A percentile compares a stretch with the other conserved stretches of the same genome.
These are phyloP conservation scores for Miniopterus natalensis DNA, from an alignment of 2,113 vertebrate genomes.

Conservation along the genomic window DNA sequence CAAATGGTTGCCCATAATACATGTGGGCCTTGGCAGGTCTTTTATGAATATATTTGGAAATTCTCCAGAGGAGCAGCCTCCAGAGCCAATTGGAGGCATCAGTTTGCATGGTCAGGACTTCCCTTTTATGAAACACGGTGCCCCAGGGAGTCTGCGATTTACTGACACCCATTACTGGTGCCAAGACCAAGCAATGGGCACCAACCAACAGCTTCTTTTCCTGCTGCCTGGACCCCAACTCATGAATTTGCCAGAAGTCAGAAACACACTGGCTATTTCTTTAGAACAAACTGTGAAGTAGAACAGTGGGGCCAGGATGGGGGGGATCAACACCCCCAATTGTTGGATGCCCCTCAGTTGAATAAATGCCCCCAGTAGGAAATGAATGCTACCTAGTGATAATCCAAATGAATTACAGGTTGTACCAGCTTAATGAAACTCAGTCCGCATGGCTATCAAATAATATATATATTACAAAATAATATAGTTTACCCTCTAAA, in stretches of 20 bases:
- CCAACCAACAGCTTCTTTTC: constrained; percentile 44
- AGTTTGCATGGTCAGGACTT: constrained; percentile 46
- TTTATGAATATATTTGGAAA: constrained; percentile 51
- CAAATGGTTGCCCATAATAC: constrained; percentile 1
- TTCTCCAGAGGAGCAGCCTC: constrained; percentile 55
- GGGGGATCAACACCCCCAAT: neutral
- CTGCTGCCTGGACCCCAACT: constrained; percentile 1
- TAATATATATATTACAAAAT: neutral
- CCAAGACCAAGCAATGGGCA: constrained; percentile 60
- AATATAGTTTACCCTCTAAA: neutral
- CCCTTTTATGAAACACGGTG: constrained; percentile 1
- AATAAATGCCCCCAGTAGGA: neutral
- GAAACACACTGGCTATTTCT: constrained; percentile 54
- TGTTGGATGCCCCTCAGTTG: neutral
- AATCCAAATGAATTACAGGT: neutral
- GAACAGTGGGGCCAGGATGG: neutral
- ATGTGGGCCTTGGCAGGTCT: constrained; percentile 42
- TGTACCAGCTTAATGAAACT: neutral
- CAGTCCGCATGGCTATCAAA: neutral
- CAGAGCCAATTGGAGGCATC: neutral
- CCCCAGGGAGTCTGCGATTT: constrained; percentile 34
- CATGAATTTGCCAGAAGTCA: constrained; percentile 62
- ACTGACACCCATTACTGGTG: neutral
- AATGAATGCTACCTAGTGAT: neutral
- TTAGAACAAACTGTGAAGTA: constrained; percentile 21